A percentile compares a stretch with the other conserved stretches of the same genome.
phyloP scores from a whole-genome alignment of 2,113 vertebrate species.

The Oophaga pumilio region DNA sequence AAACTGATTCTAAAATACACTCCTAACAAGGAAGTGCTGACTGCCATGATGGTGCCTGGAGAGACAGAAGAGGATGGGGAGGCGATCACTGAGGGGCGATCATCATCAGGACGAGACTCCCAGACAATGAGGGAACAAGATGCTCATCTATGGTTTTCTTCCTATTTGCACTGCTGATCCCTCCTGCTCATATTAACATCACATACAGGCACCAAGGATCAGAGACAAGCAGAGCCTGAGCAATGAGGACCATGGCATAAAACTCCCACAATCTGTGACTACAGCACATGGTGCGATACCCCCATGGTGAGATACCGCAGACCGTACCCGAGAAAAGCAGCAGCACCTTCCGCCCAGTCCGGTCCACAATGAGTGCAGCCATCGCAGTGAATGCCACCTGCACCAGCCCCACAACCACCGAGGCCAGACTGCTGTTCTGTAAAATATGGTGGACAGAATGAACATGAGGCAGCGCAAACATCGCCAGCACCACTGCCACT shows the following conservation, averaged over 20 bases:
- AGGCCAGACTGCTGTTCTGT: conserved; percentile 83
- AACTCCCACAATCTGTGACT: no score
- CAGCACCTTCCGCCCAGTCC: conserved; percentile 84
- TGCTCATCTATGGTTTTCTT: no score
- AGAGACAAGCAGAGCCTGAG: no score
- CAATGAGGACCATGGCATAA: no score
- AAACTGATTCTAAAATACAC: conserved; percentile 82
- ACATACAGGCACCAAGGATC: no score
- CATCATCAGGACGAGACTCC: no score
- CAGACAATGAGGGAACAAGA: no score
- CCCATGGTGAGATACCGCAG: background rate
- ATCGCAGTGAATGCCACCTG: conserved; percentile 87
- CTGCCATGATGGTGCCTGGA: conserved; percentile 81
- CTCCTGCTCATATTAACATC: no score
- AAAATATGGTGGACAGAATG: conserved; percentile 27
- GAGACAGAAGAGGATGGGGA: background rate
- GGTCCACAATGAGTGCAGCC: conserved; percentile 87
- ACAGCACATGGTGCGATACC: no score
- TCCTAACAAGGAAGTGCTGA: conserved; percentile 81
- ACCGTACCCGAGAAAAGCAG: conserved; percentile 83
- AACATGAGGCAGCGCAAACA: background rate
- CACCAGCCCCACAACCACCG: conserved; percentile 79
- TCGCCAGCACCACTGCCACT: background rate
- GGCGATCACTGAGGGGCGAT: background rate
- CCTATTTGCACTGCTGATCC: no score